A percentile compares a stretch with the other conserved stretches of the same genome.
Evolutionary conservation across 2,888 invertebrate species (phyloP).

Genomic region (Melolontha melolontha): DNA sequence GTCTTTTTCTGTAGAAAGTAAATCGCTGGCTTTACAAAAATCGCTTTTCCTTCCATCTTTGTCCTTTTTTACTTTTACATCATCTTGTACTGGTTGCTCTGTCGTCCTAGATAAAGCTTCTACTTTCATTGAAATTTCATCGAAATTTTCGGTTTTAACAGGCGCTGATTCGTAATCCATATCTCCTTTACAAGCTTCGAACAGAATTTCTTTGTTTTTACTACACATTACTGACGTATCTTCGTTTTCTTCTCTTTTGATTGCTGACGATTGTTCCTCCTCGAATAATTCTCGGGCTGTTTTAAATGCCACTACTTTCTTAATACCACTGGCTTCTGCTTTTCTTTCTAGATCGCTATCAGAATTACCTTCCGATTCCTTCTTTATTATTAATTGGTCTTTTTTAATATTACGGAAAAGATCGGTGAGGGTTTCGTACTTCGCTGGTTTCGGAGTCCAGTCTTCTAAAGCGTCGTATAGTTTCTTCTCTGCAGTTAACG

Average conservation of each 20-base stretch:
- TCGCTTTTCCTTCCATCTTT: background rate
- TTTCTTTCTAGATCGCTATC: conserved; percentile 9
- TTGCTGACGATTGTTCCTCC: background rate
- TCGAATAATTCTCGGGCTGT: background rate
- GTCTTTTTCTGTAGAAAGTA: background rate
- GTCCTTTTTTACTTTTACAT: conserved; percentile 2
- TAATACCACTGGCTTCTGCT: background rate
- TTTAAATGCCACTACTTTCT: conserved; percentile 4
- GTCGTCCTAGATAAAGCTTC: background rate
- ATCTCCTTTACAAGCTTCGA: background rate
- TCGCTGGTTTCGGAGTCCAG: conserved; percentile 68
- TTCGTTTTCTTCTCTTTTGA: conserved; percentile 16
- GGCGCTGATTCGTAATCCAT: too few species aligned
- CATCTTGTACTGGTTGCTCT: background rate
- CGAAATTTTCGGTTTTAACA: background rate
- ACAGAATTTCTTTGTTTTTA: background rate
- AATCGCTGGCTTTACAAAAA: conserved; percentile 30
- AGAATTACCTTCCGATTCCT: conserved; percentile 7
- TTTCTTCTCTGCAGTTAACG: conserved; percentile 65
- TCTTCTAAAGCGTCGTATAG: conserved; percentile 70
- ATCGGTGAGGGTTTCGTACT: conserved; percentile 67
- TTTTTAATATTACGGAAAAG: conserved; percentile 65
- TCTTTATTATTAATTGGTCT: conserved; percentile 49
- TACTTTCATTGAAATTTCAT: background rate
- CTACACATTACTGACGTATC: background rate